Evolutionary conservation across 1,140 invertebrate species (phyloP), one percentile per base, ranked within the genome.

Genomic region (Melipona quadrifasciata): DNA sequence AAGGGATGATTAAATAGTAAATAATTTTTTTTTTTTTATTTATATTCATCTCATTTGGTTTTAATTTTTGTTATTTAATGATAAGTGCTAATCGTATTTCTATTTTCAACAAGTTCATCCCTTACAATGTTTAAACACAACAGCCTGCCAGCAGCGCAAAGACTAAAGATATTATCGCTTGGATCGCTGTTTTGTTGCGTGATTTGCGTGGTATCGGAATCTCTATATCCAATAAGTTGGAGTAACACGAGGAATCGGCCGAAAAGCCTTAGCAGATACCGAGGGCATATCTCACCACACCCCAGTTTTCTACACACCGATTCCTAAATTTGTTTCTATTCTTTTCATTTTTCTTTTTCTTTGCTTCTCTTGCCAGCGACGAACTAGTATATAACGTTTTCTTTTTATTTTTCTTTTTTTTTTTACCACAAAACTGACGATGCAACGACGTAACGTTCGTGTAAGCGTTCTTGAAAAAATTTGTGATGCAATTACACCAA

Each of bases 111-210:
- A 90, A 75, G 93, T 89, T 77, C 82, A 92, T 90, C 92, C 92
- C 57, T 92, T 90, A 74, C 92, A 93, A 85, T 94, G 82, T 85
- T 93, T 93, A 95, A 78, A 94, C 93, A 91, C 93, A 95, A 94
- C 94, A 95, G 94, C 92, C 93, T 94, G 94, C 94, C 94, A 94
- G 93, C 94, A 95, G 94, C 92, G 89, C 87, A 91, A 93, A 91
- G 84, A 92, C 72, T 92, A 90, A 91, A 84, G 74, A 89, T 93
- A 79, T 93, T 90, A 47, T 71, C 90, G 57, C 67, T 84, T 84
- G 64, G 47, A 79, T 79, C 55, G 65, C 53, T 87, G 34, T 90
- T 90, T 90, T 88, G 76, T 89, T 82, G 64, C 86, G 75, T 82
- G 19, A 67, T 67, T 67, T 34, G 8, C 17, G 1, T 11, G 27